Percentiles rank a stretch among this genome's conserved stretches.
phyloP scores from a whole-genome alignment of 2,113 vertebrate species.

The Limanda limanda region DNA sequence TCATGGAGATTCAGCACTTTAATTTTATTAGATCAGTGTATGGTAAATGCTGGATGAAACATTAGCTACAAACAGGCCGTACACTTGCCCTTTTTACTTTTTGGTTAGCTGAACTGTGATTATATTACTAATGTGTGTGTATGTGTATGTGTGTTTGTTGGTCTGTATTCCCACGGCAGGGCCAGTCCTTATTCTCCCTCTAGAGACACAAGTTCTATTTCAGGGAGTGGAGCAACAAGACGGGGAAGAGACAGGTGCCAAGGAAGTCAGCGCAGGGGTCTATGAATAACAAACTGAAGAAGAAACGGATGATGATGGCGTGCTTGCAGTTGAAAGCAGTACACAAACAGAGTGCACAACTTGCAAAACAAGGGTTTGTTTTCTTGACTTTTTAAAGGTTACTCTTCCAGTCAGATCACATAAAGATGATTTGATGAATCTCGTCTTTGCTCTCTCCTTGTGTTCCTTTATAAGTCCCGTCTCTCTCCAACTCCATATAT shows the following conservation, averaged over 20 bases:
- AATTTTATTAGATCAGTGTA: too few species aligned
- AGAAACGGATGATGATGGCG: conserved; percentile 51
- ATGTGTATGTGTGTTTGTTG: conserved; percentile 18
- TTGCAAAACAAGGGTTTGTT: not conserved
- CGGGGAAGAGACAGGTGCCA: conserved; percentile 78
- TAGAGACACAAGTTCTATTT: conserved; percentile 77
- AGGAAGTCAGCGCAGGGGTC: conserved; percentile 70
- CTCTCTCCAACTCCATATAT: conserved; percentile 13
- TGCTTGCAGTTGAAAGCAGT: conserved; percentile 26
- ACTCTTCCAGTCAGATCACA: conserved; percentile 15
- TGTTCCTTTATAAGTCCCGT: not conserved
- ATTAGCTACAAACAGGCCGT: not conserved
- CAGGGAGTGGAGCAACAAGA: conserved; percentile 73
- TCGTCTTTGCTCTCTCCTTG: not conserved
- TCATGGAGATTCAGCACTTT: too few species aligned
- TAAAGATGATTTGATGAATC: conserved; percentile 7
- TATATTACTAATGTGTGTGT: conserved; percentile 11
- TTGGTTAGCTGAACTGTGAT: conserved; percentile 18
- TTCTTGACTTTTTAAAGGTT: not conserved
- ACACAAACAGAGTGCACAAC: not conserved
- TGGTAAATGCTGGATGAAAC: not conserved
- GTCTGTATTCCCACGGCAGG: conserved; percentile 72
- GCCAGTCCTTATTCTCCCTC: conserved; percentile 75
- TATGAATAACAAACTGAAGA: conserved; percentile 73
- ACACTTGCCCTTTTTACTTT: not conserved